A percentile compares a stretch with the other conserved stretches of the same genome.
Evolutionary conservation across 2,797 vertebrate genomes (phyloP).

Genomic region (Crocidura indochinensis): DNA sequence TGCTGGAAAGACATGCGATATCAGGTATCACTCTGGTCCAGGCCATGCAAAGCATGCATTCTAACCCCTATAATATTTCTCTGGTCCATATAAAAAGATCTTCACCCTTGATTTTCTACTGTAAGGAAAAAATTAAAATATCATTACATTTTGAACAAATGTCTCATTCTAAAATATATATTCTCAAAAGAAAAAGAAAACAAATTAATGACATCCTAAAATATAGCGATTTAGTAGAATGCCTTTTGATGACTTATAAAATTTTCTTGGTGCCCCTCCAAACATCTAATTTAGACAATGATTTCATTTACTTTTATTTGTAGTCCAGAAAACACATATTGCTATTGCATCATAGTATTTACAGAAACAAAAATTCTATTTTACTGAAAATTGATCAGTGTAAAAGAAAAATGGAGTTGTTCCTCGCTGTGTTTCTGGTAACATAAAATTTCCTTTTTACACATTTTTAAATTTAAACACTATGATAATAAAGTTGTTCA

Average conservation of each 20-base stretch:
- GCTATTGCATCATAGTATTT: not conserved
- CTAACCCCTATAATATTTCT: not conserved
- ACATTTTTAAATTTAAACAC: too few species aligned
- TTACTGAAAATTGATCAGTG: not conserved
- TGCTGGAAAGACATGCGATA: too few species aligned
- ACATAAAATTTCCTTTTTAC: not conserved
- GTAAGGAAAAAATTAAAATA: slow-evolving; percentile 43
- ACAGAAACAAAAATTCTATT: slow-evolving; percentile 19
- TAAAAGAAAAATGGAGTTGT: not conserved
- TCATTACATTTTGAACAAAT: slow-evolving; percentile 22
- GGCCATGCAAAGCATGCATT: too few species aligned
- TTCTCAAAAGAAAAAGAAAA: not conserved
- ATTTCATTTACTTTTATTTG: not conserved
- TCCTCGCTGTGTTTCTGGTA: not conserved
- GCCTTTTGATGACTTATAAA: not conserved
- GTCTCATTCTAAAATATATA: not conserved
- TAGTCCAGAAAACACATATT: not conserved
- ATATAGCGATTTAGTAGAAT: not conserved
- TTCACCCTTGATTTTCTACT: slow-evolving; percentile 6
- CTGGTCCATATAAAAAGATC: not conserved
- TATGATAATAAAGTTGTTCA: too few species aligned
- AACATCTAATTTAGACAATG: not conserved
- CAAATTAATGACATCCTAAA: slow-evolving; percentile 18
- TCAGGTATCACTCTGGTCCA: too few species aligned
- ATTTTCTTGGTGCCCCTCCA: not conserved